These are phyloP conservation scores for Propithecus deckenii DNA, from an alignment of 2,797 vertebrate species.

Conservation along the genomic window DNA sequence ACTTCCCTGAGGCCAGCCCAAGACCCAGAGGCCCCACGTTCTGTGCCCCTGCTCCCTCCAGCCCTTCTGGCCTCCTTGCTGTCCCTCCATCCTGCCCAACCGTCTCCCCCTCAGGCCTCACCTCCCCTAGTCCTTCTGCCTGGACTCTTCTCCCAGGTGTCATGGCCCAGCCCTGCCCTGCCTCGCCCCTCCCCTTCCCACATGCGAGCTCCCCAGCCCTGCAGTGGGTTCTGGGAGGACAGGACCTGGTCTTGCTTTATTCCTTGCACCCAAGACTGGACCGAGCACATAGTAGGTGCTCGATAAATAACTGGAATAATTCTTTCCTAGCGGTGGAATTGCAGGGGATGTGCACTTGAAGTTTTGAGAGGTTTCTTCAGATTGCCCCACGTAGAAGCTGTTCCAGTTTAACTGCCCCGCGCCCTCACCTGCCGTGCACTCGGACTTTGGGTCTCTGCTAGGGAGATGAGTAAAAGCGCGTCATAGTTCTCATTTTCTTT, in stretches of 20 bases:
- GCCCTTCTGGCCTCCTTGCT: background rate
- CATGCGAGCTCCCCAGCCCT: background rate
- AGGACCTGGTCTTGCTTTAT: background rate
- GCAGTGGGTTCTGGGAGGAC: background rate
- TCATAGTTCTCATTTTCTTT: background rate
- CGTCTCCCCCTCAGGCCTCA: background rate
- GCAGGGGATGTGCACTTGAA: no score
- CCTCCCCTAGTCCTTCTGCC: background rate
- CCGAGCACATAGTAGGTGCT: background rate
- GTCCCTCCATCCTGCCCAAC: background rate
- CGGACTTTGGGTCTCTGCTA: background rate
- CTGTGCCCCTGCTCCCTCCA: background rate
- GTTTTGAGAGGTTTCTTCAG: background rate
- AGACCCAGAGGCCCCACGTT: fast-evolving
- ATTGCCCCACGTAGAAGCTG: background rate
- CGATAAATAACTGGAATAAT: background rate
- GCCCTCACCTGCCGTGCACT: background rate
- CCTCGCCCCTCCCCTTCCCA: background rate
- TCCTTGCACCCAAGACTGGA: background rate
- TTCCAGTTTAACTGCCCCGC: background rate
- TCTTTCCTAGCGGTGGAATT: background rate
- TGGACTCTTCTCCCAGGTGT: background rate
- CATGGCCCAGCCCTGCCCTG: no score
- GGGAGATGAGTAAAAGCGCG: background rate
- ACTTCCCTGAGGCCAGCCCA: background rate